A percentile compares a stretch with the other conserved stretches of the same genome.
Evolutionary conservation across 2,797 vertebrate species (phyloP).

Genomic region (Eulemur mongoz): DNA sequence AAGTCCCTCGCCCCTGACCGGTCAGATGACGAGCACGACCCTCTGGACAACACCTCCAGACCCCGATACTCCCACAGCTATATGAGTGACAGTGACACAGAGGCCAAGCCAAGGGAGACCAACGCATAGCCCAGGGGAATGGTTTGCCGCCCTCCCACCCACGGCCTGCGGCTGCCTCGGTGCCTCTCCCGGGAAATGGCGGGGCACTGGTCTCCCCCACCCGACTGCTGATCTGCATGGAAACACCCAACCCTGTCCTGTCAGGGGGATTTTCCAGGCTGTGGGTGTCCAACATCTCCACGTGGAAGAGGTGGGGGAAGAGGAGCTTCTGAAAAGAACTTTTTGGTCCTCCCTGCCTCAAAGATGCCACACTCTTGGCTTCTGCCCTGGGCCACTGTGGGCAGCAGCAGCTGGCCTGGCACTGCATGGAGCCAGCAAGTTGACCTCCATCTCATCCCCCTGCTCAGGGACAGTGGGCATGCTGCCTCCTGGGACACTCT

Average conservation of each 20-base stretch:
- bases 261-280: conserved; percentile 10
- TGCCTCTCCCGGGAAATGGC: neutral
- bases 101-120: conserved; percentile 86
- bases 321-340: conserved; percentile 59
- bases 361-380: conserved; percentile 17
- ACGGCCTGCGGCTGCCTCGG: neutral
- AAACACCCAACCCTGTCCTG: neutral
- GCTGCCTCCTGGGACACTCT: conserved; percentile 49
- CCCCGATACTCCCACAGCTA: conserved; percentile 85
- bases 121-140: conserved; percentile 82
- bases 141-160: neutral
- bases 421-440: conserved; percentile 45
- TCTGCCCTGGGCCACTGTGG: conserved; percentile 20
- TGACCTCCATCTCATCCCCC: conserved; percentile 59
- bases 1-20: conserved; percentile 87
- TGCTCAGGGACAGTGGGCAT: conserved; percentile 65
- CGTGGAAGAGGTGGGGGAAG: conserved; percentile 48
- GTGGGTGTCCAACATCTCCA: conserved; percentile 24
- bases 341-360: conserved; percentile 55
- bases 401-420: conserved; percentile 57
- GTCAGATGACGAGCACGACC: conserved; percentile 93
- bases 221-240: conserved; percentile 50
- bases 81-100: conserved; percentile 88
- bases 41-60: conserved; percentile 83
- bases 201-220: neutral